Conservation (phyloP, 92 coral and sea anemone species). For the Ricordea florida region DNA sequence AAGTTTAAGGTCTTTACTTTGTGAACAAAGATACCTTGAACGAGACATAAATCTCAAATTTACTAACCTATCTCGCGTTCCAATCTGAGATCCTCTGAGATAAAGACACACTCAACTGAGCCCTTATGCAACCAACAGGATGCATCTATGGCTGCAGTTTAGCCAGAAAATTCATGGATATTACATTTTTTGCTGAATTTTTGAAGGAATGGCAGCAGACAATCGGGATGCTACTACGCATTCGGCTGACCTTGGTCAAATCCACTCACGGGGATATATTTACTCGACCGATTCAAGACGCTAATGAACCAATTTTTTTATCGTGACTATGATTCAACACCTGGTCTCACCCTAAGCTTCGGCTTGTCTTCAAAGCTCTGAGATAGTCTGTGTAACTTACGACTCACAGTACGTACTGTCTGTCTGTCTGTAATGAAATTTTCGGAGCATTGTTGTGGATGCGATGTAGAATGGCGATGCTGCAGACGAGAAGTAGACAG, state of each 20-base stretch:
- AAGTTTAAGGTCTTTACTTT: background rate
- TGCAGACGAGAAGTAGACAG: conserved; percentile 6
- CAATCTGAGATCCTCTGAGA: background rate
- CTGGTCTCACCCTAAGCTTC: no score
- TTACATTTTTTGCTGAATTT: background rate
- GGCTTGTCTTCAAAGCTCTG: no score
- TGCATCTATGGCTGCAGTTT: conserved; percentile 52
- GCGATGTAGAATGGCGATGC: no score
- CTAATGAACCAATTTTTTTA: no score
- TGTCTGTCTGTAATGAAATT: no score
- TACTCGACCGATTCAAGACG: no score
- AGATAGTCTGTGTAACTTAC: no score
- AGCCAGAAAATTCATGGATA: conserved; percentile 1
- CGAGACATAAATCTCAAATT: background rate
- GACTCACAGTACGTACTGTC: no score
- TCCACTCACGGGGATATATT: no score
- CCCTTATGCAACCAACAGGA: conserved; percentile 63
- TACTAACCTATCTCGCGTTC: conserved; percentile 43
- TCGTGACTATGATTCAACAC: no score
- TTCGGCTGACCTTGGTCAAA: no score
- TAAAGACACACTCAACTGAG: background rate
- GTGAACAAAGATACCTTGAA: background rate
- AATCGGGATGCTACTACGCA: conserved; percentile 22
- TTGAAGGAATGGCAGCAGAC: conserved; percentile 30
- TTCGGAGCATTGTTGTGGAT: no score